phyloP scores from a whole-genome alignment of 2,888 invertebrate genomes.

The Orthosia gracilis region DNA sequence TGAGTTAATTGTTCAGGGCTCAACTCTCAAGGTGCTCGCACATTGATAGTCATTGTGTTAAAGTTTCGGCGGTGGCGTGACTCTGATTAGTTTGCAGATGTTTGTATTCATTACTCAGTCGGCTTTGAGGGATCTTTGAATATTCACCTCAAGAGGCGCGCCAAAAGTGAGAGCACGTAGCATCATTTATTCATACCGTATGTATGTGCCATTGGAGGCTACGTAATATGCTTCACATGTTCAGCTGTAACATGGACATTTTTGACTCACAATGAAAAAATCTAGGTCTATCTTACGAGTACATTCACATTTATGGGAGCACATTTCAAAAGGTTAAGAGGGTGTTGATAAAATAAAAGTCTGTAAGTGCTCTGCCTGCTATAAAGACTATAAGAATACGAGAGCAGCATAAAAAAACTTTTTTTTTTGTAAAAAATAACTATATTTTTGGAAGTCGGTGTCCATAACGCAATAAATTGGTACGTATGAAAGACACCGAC shows the following conservation, averaged over 20 bases:
- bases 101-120: constrained; percentile 2
- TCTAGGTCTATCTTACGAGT: not conserved
- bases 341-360: not conserved
- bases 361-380: not conserved
- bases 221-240: not conserved
- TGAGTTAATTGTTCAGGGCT: constrained; percentile 8
- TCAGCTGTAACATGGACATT: not conserved
- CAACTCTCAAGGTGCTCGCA: constrained; percentile 11
- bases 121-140: constrained; percentile 21
- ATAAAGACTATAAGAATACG: not conserved
- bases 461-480: too few species aligned
- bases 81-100: not conserved
- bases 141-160: constrained; percentile 15
- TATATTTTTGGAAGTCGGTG: too few species aligned
- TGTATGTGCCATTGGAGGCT: not conserved
- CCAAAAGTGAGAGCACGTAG: constrained; percentile 5
- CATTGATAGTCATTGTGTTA: constrained; percentile 2
- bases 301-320: not conserved
- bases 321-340: not conserved
- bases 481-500: too few species aligned
- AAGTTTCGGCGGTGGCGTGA: not conserved
- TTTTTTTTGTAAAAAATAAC: too few species aligned
- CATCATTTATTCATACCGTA: constrained; percentile 1
- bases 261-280: not conserved
- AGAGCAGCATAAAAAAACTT: too few species aligned